These are phyloP conservation scores for Dermochelys coriacea DNA, from an alignment of 2,797 vertebrate species.

Conservation along the genomic window DNA sequence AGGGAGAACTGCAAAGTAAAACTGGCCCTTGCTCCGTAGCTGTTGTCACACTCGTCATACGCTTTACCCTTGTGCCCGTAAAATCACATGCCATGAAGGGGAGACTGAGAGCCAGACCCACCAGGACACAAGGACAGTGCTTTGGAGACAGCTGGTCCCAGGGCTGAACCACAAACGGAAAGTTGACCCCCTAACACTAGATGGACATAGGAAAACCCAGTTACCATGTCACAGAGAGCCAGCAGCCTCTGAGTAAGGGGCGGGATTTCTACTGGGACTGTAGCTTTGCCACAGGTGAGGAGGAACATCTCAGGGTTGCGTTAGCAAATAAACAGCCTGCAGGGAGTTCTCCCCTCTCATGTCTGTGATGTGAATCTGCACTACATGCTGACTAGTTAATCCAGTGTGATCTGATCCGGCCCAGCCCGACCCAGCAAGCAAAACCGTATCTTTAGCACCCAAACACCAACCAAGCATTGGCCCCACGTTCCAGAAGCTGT, in stretches of 20 bases:
- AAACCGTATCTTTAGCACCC: background rate
- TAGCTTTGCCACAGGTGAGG: background rate
- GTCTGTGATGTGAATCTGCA: background rate
- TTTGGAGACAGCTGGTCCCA: background rate
- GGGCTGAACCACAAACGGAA: background rate
- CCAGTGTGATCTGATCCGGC: background rate
- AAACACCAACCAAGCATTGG: background rate
- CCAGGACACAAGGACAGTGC: background rate
- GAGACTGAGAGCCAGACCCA: background rate
- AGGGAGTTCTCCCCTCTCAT: background rate
- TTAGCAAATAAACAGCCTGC: background rate
- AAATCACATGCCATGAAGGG: background rate
- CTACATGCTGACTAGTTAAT: background rate
- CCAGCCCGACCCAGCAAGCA: background rate
- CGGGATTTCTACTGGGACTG: background rate
- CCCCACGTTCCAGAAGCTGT: background rate
- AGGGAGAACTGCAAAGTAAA: background rate
- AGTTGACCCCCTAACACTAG: background rate
- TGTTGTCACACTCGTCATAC: background rate
- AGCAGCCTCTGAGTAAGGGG: background rate
- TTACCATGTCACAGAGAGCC: background rate
- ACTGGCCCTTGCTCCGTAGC: background rate
- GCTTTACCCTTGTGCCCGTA: background rate
- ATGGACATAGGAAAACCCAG: background rate
- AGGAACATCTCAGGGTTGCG: background rate